Percentiles rank a stretch among this genome's conserved stretches.
Conservation (phyloP, 2,797 vertebrate species). For the Psittacula echo region DNA sequence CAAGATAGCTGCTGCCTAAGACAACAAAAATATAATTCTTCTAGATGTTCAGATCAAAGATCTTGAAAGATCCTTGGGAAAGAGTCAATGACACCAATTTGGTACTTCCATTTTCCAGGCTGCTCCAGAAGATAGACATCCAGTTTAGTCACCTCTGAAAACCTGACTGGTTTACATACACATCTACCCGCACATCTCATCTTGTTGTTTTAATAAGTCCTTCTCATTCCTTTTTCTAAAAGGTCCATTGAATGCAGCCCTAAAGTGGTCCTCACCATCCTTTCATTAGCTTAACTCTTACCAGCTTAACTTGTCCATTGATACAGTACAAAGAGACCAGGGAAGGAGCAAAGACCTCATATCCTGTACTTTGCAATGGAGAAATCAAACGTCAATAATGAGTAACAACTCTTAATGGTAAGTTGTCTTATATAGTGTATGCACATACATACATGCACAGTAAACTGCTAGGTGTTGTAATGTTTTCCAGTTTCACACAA, state of each 20-base stretch:
- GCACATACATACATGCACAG: fast-evolving
- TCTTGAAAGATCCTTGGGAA: neutral
- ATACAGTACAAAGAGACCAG: neutral
- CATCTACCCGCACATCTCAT: neutral
- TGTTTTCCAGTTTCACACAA: neutral
- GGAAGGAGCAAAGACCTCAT: neutral
- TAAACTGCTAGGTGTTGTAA: neutral
- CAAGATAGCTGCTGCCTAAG: neutral
- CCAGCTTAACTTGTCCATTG: neutral
- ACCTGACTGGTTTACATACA: neutral
- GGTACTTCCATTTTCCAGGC: neutral
- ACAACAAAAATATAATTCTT: neutral
- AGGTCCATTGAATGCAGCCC: neutral
- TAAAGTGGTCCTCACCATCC: fast-evolving
- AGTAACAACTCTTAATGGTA: neutral
- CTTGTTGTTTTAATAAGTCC: neutral
- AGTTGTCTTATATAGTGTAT: neutral
- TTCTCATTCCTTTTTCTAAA: neutral
- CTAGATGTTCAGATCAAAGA: neutral
- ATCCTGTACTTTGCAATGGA: neutral
- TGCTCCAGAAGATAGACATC: neutral
- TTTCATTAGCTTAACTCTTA: neutral
- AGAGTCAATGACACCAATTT: fast-evolving
- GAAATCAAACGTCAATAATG: neutral
- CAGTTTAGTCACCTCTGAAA: neutral